A percentile compares a stretch with the other conserved stretches of the same genome.
Conservation (phyloP, 2,888 invertebrate genomes). For the Buathra laborator region DNA sequence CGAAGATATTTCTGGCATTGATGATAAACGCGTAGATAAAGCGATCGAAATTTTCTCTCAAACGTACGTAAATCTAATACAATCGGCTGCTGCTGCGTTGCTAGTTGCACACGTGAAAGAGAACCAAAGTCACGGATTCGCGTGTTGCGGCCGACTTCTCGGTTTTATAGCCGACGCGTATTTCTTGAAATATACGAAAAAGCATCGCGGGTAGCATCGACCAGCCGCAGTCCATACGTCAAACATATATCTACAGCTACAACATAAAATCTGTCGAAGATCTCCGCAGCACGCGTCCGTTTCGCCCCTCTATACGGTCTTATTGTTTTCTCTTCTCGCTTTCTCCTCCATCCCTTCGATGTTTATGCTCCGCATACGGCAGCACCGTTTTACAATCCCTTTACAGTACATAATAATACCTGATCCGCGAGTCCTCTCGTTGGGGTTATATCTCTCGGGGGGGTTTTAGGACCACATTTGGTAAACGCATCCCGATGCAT, state of each 20-base stretch:
- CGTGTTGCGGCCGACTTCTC: constrained; percentile 34
- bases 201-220: constrained; percentile 2
- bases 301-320: not conserved
- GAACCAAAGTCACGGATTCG: constrained; percentile 19
- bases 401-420: constrained; percentile 6
- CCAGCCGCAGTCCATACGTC: constrained; percentile 70
- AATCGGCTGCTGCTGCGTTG: constrained; percentile 31
- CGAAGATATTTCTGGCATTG: constrained; percentile 67
- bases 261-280: constrained; percentile 44
- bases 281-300: constrained; percentile 15
- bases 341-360: not conserved
- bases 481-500: constrained; percentile 39
- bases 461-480: constrained; percentile 57
- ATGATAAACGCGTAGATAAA: constrained; percentile 67
- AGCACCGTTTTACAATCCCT: constrained; percentile 7
- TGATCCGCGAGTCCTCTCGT: constrained; percentile 16
- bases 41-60: constrained; percentile 51
- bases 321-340: constrained; percentile 17
- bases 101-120: constrained; percentile 1
- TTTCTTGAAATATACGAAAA: constrained; percentile 71
- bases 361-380: constrained; percentile 46
- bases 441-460: not conserved
- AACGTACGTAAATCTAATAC: constrained; percentile 50
- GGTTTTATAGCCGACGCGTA: constrained; percentile 70
- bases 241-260: constrained; percentile 53